Evolutionary conservation across 2,797 vertebrate species (phyloP).

Genomic region (Vultur gryphus): DNA sequence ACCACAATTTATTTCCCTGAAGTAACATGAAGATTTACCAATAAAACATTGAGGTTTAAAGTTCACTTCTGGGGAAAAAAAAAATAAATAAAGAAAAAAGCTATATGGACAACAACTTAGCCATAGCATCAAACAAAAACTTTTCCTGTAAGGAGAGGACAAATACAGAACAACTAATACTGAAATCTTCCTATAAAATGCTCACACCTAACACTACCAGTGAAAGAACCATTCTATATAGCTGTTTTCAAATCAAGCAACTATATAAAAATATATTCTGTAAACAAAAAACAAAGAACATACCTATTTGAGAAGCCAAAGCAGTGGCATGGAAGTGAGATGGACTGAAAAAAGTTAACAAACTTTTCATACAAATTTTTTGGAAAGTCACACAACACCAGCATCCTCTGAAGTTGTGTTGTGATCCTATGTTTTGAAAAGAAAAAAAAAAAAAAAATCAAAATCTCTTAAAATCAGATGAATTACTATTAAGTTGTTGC

Average conservation of each 20-base stretch:
- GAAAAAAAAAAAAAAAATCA: neutral
- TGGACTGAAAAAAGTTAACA: constrained; percentile 29
- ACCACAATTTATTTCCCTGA: neutral
- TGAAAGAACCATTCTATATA: neutral
- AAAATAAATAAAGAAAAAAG: neutral
- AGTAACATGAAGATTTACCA: neutral
- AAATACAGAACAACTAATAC: neutral
- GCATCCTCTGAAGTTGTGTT: constrained; percentile 50
- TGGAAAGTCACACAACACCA: constrained; percentile 64
- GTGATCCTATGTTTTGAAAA: constrained; percentile 40
- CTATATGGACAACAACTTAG: neutral
- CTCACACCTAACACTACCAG: neutral
- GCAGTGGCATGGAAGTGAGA: constrained; percentile 52
- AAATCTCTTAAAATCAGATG: neutral
- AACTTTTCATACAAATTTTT: constrained; percentile 45
- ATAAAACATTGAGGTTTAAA: neutral
- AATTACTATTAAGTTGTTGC: neutral
- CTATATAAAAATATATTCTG: neutral
- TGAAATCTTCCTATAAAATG: neutral
- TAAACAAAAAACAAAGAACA: neutral
- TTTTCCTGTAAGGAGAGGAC: neutral
- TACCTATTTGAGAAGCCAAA: constrained; percentile 57
- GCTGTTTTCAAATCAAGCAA: neutral
- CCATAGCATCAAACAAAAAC: neutral
- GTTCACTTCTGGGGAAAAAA: neutral